Base-by-base conservation (phyloP, 1,140 invertebrate genomes). In the Rhagoletis zephyria region DNA sequence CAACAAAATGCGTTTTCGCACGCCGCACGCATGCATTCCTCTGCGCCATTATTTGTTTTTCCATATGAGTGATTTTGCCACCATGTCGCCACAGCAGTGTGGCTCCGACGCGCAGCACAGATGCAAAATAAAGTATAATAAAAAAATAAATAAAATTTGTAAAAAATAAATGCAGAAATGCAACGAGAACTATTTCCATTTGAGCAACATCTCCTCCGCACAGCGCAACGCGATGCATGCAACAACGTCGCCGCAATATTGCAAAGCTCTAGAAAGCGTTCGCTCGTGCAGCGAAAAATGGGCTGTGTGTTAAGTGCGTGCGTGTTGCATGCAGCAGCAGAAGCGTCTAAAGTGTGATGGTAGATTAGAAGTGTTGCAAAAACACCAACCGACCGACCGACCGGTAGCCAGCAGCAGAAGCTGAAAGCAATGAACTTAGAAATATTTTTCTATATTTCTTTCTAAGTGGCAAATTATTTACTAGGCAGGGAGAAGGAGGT, bases 201-300 rank as follows among this genome's bases (percentile, higher is more conserved):
- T 51, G 10, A 48, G 74, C 74, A 19, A 81, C 45, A 81, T n/a
- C n/a, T 30, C 48, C 51, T 7, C n/a, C n/a, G 9, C 9, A 2
- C 51, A 3, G 70, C 48, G 19, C 51, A 56, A 56, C 51, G 10
- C 51, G 10, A 30, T 48, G 16, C 74, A 3, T 81, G 48, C 48
- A 74, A 74, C 12, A 70, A 77, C 70, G 45, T 63, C 61, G 16
- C n/a, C 16, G 61, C 51, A 56, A 30, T 45, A n/a, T 77, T 77
- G 70, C 70, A 77, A 77, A 40, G 70, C 74, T 81, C 74, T 81
- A 81, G 48, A 51, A 56, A 56, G 48, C 74, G 45, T 14, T 14
- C 16, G 19, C 56, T 81, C 45, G 30, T 56, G 74, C 48, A 51
- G 74, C 74, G 48, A 2, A 81, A 56, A 81, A 81, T 81, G 51